Conservation (phyloP, 2,797 vertebrate genomes). For the Rhinogobio ventralis region DNA sequence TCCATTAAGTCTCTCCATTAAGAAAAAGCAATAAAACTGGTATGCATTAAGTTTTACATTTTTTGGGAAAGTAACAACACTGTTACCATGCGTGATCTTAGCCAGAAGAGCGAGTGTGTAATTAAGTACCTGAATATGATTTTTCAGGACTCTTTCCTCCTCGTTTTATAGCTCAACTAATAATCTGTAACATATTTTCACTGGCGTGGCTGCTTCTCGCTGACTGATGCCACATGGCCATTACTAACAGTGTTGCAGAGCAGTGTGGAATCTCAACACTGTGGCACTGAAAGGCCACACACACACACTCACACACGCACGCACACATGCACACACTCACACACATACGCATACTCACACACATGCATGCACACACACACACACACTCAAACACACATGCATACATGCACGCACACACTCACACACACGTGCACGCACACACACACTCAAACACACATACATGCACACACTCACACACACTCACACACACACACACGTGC, state of each 20-base stretch:
- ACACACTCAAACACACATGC: too few relatives aligned
- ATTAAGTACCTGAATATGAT: not conserved
- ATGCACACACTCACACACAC: too few relatives aligned
- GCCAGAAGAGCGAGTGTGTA: not conserved
- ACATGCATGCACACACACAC: too few relatives aligned
- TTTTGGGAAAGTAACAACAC: not conserved
- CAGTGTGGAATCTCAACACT: constrained; percentile 54
- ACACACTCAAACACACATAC: too few relatives aligned
- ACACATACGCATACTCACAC: too few relatives aligned
- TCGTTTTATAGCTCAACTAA: constrained; percentile 24
- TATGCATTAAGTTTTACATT: not conserved
- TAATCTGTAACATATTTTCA: constrained; percentile 24
- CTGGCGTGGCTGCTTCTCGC: not conserved
- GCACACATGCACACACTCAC: not conserved
- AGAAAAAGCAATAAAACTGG: not conserved
- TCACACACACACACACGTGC: too few relatives aligned
- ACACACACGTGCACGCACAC: too few relatives aligned
- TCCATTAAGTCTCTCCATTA: not conserved
- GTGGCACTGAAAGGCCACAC: constrained; percentile 18
- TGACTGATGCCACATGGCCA: constrained; percentile 35
- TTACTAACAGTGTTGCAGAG: constrained; percentile 35
- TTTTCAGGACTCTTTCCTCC: not conserved
- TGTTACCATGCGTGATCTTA: not conserved
- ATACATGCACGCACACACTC: too few relatives aligned
- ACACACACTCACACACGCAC: constrained; percentile 8